A percentile compares a stretch with the other conserved stretches of the same genome.
Conservation (phyloP, 2,888 invertebrate genomes). For the Dasysyrphus tricinctus region DNA sequence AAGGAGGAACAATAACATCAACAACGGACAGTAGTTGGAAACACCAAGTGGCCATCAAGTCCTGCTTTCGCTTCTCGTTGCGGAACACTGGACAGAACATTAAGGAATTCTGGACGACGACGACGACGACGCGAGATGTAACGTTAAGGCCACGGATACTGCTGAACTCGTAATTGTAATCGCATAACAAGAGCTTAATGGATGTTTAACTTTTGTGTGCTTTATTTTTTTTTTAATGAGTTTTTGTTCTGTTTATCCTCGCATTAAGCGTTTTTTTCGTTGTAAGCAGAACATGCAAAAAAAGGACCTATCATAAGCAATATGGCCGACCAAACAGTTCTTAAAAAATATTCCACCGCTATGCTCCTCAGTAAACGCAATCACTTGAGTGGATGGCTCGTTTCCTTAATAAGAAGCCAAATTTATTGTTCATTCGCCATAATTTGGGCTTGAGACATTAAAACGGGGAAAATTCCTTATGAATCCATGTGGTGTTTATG, state of each 20-base stretch:
- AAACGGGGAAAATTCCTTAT: slow-evolving; percentile 1
- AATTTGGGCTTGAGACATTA: slow-evolving; percentile 1
- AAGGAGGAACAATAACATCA: slow-evolving; percentile 10
- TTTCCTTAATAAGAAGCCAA: slow-evolving; percentile 41
- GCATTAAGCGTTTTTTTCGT: slow-evolving; percentile 34
- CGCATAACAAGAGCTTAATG: slow-evolving; percentile 71
- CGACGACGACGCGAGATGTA: not conserved
- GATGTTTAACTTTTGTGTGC: slow-evolving; percentile 63
- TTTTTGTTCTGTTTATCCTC: slow-evolving; percentile 27
- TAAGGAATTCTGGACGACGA: slow-evolving; percentile 6
- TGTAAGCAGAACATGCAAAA: slow-evolving; percentile 25
- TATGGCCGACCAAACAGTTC: slow-evolving; percentile 33
- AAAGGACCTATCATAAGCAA: slow-evolving; percentile 30
- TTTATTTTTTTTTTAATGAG: slow-evolving; percentile 28
- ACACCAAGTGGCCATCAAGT: slow-evolving; percentile 54
- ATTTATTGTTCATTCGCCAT: slow-evolving; percentile 16
- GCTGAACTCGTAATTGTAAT: slow-evolving; percentile 68
- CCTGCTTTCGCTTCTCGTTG: not conserved
- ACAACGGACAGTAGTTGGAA: slow-evolving; percentile 29
- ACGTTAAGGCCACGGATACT: slow-evolving; percentile 31
- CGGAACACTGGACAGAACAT: not conserved
- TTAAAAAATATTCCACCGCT: slow-evolving; percentile 8
- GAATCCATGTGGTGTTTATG: slow-evolving; percentile 17
- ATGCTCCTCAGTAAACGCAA: slow-evolving; percentile 17
- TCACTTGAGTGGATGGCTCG: slow-evolving; percentile 36